A percentile compares a stretch with the other conserved stretches of the same genome.
These are phyloP conservation scores for Pegea sp. DNA, from an alignment of 23 tunicate genomes.

Conservation along the genomic window DNA sequence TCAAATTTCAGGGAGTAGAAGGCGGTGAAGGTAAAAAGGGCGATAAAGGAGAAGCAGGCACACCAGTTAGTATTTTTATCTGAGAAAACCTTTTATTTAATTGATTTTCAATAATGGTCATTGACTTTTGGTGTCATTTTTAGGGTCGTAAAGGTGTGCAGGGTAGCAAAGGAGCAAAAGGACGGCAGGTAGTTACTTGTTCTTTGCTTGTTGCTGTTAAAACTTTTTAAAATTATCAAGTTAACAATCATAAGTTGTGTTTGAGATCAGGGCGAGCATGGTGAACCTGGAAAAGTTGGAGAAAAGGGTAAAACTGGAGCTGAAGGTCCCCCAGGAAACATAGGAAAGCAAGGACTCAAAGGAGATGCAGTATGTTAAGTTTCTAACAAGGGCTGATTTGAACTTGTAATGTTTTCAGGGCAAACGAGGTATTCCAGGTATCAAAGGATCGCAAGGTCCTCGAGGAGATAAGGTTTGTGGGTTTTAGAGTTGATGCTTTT, in stretches of 20 bases:
- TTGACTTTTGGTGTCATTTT: neutral
- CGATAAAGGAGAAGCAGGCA: slow-evolving; percentile 3
- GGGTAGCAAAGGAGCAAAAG: slow-evolving; percentile 1
- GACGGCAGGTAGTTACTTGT: neutral
- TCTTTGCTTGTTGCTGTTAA: too few relatives aligned
- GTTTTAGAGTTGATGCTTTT: neutral
- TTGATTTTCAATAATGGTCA: neutral
- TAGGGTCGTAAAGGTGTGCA: too few relatives aligned
- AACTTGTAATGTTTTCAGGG: slow-evolving; percentile 1
- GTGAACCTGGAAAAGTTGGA: slow-evolving; percentile 6
- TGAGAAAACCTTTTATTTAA: too few relatives aligned
- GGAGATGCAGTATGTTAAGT: neutral
- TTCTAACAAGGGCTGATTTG: neutral
- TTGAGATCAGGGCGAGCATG: too few relatives aligned
- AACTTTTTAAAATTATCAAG: too few relatives aligned
- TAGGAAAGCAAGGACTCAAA: neutral
- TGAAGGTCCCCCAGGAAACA: neutral
- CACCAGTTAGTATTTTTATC: neutral
- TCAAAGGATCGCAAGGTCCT: neutral
- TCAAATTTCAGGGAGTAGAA: too few relatives aligned
- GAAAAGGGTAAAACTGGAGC: slow-evolving; percentile 1
- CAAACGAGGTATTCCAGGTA: neutral
- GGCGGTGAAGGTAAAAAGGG: slow-evolving; percentile 8
- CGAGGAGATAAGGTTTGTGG: slow-evolving; percentile 1
- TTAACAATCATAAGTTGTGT: too few relatives aligned